phyloP scores from a whole-genome alignment of 2,888 invertebrate species.

The Dasypogon diadema region DNA sequence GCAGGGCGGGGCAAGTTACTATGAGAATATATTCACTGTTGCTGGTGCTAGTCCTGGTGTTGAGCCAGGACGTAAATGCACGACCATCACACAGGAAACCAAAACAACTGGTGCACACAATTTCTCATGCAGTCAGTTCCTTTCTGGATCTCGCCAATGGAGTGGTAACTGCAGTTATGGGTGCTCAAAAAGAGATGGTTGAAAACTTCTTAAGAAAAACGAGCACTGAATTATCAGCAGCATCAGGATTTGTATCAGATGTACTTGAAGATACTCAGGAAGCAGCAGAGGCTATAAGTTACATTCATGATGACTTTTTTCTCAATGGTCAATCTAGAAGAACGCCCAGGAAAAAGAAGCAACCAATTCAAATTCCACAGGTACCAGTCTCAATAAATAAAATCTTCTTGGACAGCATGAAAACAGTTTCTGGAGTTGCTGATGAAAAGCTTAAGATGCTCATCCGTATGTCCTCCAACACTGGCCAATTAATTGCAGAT shows the following conservation, averaged over 20 bases:
- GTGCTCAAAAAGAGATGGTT: slow-evolving; percentile 28
- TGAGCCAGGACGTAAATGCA: not conserved
- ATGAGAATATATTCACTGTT: slow-evolving; percentile 8
- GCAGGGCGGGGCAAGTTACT: too few relatives aligned
- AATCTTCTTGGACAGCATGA: not conserved
- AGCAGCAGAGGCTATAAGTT: not conserved
- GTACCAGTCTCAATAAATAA: not conserved
- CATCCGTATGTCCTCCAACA: slow-evolving; percentile 41
- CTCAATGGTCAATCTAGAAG: not conserved
- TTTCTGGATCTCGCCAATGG: slow-evolving; percentile 17
- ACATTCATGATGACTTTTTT: not conserved
- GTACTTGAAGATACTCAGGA: slow-evolving; percentile 4
- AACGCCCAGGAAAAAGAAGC: not conserved
- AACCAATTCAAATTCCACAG: not conserved
- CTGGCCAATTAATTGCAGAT: slow-evolving; percentile 39
- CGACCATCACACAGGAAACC: not conserved
- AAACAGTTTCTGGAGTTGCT: slow-evolving; percentile 4
- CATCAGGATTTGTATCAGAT: slow-evolving; percentile 30
- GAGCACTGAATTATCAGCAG: not conserved
- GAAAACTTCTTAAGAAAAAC: slow-evolving; percentile 21
- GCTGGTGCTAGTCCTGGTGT: not conserved
- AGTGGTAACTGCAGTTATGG: slow-evolving; percentile 10
- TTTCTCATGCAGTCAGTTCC: slow-evolving; percentile 2
- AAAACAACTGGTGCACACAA: not conserved
- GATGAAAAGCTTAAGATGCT: slow-evolving; percentile 44